These are phyloP conservation scores for Crotalus viridis DNA, from an alignment of 2,113 vertebrate species.

Conservation along the genomic window DNA sequence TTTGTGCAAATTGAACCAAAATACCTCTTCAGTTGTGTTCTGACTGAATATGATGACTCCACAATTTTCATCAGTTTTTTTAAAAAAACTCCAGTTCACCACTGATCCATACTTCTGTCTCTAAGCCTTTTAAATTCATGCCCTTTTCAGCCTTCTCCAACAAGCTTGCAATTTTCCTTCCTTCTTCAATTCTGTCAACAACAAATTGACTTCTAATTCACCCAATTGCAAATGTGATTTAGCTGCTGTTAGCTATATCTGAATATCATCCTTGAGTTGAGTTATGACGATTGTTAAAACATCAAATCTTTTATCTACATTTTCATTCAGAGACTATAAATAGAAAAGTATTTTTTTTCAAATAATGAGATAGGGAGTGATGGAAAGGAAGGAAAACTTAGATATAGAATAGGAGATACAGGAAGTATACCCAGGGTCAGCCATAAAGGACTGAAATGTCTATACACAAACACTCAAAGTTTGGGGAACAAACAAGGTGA, in stretches of 20 bases:
- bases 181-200: too few relatives aligned
- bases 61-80: too few relatives aligned
- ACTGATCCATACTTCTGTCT: too few relatives aligned
- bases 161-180: too few relatives aligned
- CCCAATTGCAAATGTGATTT: too few relatives aligned
- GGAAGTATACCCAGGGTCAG: neutral
- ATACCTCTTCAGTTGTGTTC: too few relatives aligned
- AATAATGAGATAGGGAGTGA: neutral
- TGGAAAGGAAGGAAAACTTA: neutral
- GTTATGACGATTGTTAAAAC: neutral
- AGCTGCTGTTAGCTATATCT: neutral
- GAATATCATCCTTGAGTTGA: neutral
- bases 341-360: neutral
- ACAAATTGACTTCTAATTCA: too few relatives aligned
- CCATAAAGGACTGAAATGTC: neutral
- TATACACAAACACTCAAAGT: neutral
- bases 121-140: too few relatives aligned
- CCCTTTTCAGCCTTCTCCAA: too few relatives aligned
- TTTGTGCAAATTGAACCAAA: too few relatives aligned
- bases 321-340: neutral
- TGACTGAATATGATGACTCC: too few relatives aligned
- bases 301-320: neutral
- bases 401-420: neutral
- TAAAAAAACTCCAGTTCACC: too few relatives aligned
- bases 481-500: neutral